A percentile compares a stretch with the other conserved stretches of the same genome.
Evolutionary conservation across 2,113 vertebrate species (phyloP).

Genomic region (Felis chaus): DNA sequence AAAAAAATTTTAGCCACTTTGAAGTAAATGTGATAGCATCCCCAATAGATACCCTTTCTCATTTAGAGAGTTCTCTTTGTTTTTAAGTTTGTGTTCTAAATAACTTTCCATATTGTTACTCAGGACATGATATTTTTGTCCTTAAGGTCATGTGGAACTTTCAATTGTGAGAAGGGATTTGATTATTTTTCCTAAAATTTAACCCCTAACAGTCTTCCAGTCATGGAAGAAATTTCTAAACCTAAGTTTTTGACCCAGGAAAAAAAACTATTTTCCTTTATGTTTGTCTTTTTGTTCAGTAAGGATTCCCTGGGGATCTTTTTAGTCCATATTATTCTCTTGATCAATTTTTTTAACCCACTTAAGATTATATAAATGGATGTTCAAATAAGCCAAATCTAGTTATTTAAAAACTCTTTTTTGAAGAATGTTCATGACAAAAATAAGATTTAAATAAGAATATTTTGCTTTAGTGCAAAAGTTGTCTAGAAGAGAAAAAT

Average conservation of each 20-base stretch:
- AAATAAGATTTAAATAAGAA: conserved; percentile 26
- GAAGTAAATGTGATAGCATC: not conserved
- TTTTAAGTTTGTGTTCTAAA: conserved; percentile 7
- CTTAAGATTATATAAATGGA: not conserved
- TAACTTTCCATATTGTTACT: conserved; percentile 27
- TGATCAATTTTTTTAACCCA: not conserved
- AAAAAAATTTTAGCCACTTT: not conserved
- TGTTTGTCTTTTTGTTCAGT: conserved; percentile 20
- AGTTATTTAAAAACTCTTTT: conserved; percentile 39
- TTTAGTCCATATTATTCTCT: not conserved
- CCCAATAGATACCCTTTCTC: not conserved
- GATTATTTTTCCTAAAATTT: conserved; percentile 9
- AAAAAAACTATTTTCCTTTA: not conserved
- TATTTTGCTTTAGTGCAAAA: conserved; percentile 27
- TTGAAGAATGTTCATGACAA: not conserved
- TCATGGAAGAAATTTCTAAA: conserved; percentile 37
- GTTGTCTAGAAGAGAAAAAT: not conserved
- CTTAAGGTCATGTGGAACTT: not conserved
- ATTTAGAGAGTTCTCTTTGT: conserved; percentile 23
- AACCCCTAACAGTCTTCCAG: not conserved
- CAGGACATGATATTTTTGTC: not conserved
- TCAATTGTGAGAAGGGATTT: conserved; percentile 5
- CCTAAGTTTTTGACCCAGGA: not conserved
- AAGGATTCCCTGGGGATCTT: not conserved
- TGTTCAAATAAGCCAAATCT: not conserved